phyloP scores from a whole-genome alignment of 2,888 invertebrate species.

The Drosophila limbata region DNA sequence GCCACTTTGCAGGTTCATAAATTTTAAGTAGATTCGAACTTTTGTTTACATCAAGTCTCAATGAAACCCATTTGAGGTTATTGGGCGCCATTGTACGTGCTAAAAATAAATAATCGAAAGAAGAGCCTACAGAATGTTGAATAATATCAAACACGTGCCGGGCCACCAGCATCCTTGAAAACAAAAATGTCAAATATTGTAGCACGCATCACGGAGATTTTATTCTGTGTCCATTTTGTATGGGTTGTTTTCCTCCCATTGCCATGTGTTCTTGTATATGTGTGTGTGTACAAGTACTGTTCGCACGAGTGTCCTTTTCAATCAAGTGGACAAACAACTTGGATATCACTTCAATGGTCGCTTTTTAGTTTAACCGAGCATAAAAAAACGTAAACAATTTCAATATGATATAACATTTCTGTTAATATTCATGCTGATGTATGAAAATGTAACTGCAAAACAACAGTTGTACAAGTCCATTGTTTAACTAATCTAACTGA shows the following conservation, averaged over 20 bases:
- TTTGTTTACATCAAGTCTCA: slow-evolving; percentile 49
- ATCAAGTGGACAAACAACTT: slow-evolving; percentile 72
- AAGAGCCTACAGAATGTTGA: slow-evolving; percentile 40
- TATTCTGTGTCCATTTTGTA: slow-evolving; percentile 26
- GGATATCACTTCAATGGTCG: slow-evolving; percentile 51
- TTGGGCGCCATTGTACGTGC: slow-evolving; percentile 57
- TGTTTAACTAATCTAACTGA: not conserved
- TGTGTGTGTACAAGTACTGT: slow-evolving; percentile 23
- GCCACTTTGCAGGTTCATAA: slow-evolving; percentile 57
- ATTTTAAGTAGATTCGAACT: slow-evolving; percentile 44
- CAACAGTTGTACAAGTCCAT: not conserved
- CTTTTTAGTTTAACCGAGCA: slow-evolving; percentile 46
- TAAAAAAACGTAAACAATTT: slow-evolving; percentile 43
- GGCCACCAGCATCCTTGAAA: slow-evolving; percentile 21
- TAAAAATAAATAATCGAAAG: slow-evolving; percentile 55
- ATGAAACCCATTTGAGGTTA: slow-evolving; percentile 50
- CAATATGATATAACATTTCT: slow-evolving; percentile 17
- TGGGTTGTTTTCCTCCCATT: slow-evolving; percentile 3
- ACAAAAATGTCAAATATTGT: slow-evolving; percentile 51
- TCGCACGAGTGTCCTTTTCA: slow-evolving; percentile 71
- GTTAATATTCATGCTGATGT: slow-evolving; percentile 8
- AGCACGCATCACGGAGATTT: slow-evolving; percentile 22
- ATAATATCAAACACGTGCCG: slow-evolving; percentile 52
- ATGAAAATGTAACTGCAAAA: not conserved
- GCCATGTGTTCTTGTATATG: not conserved